Base-by-base conservation (phyloP, 2,797 vertebrate species). In the Pipistrellus pipistrellus region DNA sequence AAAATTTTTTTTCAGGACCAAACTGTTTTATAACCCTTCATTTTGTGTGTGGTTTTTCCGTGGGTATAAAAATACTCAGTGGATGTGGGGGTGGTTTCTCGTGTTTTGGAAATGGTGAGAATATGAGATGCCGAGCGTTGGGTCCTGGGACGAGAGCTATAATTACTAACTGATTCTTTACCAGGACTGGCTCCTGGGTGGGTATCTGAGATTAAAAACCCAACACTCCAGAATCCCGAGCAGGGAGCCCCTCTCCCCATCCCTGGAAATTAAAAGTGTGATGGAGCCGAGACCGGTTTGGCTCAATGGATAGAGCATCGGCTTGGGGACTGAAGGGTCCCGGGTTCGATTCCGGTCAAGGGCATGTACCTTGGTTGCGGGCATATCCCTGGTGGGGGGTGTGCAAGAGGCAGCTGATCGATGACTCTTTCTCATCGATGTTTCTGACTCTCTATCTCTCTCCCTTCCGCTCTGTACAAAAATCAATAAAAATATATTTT, bases 51-150 rank as follows among this genome's bases (percentile, higher is more conserved):
- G 97, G 96, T 91, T 96, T 96, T 96, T 95, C 90, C 93, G 87
- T 95, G 95, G 95, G 72, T 95, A 92, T 95, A 97, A 97, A 97
- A 96, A 97, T 96, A 97, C 96, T 90, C 80, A 0, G 88, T 95
- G 97, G 95, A 95, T 94, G 72, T 95, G 96, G 96, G 96, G 97
- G 95, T 88, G 97, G 96, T 87, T 97, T 95, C 95, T 97, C 15
- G 4, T 96, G 95, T 87, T 97, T 97, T 95, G 97, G 93, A 94
- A 96, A 96, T 2, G 62, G 88, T 96, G 92, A 96, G 96, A 95
- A 96, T 95, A 88, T 94, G 97, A 96, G 96, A 96, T 93, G 96
- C 85, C 76, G 77, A 91, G 96, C 89, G 66, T 27, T 80, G 93
- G 91, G 11, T 88, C 93, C 95, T 94, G 94, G 93, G 93, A 95